Conservation (phyloP, 2,113 vertebrate species). For the Oenanthe melanoleuca region DNA sequence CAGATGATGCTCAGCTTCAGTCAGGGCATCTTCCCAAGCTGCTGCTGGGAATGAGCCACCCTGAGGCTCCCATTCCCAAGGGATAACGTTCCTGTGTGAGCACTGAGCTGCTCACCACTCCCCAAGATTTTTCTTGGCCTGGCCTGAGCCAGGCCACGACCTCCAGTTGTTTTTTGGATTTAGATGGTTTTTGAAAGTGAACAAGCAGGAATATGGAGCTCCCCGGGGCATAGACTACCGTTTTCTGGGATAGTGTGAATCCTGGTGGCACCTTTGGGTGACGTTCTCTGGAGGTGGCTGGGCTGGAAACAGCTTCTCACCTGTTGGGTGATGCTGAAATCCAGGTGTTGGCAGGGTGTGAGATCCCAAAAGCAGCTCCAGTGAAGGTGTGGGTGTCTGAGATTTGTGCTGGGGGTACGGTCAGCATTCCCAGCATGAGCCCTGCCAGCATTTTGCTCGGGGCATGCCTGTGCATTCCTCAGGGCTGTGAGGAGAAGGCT, state of each 20-base stretch:
- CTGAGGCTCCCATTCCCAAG: neutral
- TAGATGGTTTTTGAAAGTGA: neutral
- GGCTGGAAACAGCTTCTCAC: rapidly evolving
- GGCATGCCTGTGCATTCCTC: neutral
- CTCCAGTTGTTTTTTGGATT: neutral
- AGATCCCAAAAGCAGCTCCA: neutral
- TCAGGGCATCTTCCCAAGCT: neutral
- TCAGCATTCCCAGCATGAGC: neutral
- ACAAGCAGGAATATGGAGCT: neutral
- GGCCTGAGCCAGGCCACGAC: neutral
- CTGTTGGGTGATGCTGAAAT: neutral
- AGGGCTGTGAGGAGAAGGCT: neutral
- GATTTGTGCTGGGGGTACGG: neutral
- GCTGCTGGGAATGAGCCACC: neutral
- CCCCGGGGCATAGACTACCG: no score
- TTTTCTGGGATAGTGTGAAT: neutral
- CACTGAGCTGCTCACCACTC: neutral
- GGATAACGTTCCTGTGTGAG: neutral
- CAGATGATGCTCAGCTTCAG: neutral
- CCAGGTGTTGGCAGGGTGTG: neutral
- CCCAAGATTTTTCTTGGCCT: neutral
- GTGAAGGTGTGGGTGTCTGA: neutral
- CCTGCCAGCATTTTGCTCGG: neutral
- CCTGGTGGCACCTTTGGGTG: neutral
- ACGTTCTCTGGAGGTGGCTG: neutral